Percentiles rank a stretch among this genome's conserved stretches.
These are phyloP conservation scores for Tyrannus savana DNA, from an alignment of 2,113 vertebrate species.

Conservation along the genomic window DNA sequence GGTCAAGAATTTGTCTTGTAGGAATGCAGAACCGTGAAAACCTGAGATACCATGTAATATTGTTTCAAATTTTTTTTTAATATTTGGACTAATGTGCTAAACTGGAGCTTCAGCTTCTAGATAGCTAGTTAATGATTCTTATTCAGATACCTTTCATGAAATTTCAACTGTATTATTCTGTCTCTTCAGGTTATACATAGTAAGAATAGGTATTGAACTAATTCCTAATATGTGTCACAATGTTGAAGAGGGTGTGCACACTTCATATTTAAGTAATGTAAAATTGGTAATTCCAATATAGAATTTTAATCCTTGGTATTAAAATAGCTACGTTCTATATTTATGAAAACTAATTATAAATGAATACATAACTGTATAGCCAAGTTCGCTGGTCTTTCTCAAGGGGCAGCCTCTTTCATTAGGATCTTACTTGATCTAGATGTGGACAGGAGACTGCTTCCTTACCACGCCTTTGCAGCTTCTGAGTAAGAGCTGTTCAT, in stretches of 20 bases:
- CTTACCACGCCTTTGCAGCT: neutral
- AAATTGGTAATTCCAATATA: neutral
- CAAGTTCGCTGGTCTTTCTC: neutral
- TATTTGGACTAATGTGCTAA: neutral
- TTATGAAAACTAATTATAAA: slow-evolving; percentile 10
- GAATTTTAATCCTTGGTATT: neutral
- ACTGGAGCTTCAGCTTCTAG: neutral
- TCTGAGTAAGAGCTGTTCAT: neutral
- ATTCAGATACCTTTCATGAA: neutral
- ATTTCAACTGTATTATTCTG: neutral
- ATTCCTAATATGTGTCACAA: neutral
- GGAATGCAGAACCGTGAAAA: neutral
- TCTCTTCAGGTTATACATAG: neutral
- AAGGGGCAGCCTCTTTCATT: neutral
- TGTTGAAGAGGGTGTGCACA: neutral
- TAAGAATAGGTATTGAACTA: neutral
- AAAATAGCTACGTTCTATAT: neutral
- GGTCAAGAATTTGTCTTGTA: neutral
- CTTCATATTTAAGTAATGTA: neutral
- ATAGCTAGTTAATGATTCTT: neutral
- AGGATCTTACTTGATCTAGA: neutral
- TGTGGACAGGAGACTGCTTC: neutral
- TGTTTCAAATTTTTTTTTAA: neutral
- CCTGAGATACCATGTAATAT: neutral
- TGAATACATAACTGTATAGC: neutral